Evolutionary conservation across 2,888 invertebrate genomes (phyloP).

Genomic region (Octodonta nipae): DNA sequence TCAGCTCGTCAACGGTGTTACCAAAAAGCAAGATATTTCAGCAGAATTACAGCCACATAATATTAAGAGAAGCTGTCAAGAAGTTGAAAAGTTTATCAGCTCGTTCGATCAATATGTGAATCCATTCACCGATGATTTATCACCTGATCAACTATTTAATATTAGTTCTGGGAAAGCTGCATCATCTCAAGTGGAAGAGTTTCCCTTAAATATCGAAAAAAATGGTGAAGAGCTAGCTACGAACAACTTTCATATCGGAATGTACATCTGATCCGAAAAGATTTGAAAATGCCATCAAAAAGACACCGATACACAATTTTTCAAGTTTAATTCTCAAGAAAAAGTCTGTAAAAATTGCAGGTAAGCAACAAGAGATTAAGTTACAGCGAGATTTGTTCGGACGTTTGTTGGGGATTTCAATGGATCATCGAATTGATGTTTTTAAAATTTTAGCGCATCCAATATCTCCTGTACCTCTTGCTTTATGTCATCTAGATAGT

Average conservation of each 20-base stretch:
- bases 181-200: slow-evolving; percentile 2
- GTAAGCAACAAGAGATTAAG: slow-evolving; percentile 5
- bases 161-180: slow-evolving; percentile 5
- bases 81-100: slow-evolving; percentile 3
- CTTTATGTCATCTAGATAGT: slow-evolving; percentile 18
- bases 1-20: slow-evolving; percentile 2
- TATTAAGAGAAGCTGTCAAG: not conserved
- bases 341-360: slow-evolving; percentile 6
- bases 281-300: not conserved
- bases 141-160: slow-evolving; percentile 4
- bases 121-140: not conserved
- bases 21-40: slow-evolving; percentile 18
- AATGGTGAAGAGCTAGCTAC: slow-evolving; percentile 6
- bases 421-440: slow-evolving; percentile 16
- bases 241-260: slow-evolving; percentile 1
- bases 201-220: slow-evolving; percentile 5
- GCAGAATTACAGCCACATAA: not conserved
- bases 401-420: slow-evolving; percentile 14
- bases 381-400: slow-evolving; percentile 5
- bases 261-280: not conserved
- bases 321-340: slow-evolving; percentile 4
- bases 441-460: slow-evolving; percentile 2
- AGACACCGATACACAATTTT: slow-evolving; percentile 2
- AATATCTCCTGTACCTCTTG: slow-evolving; percentile 12
- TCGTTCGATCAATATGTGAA: slow-evolving; percentile 3